Conservation (phyloP, 2,113 vertebrate genomes). For the Anarhynchus alexandrinus region DNA sequence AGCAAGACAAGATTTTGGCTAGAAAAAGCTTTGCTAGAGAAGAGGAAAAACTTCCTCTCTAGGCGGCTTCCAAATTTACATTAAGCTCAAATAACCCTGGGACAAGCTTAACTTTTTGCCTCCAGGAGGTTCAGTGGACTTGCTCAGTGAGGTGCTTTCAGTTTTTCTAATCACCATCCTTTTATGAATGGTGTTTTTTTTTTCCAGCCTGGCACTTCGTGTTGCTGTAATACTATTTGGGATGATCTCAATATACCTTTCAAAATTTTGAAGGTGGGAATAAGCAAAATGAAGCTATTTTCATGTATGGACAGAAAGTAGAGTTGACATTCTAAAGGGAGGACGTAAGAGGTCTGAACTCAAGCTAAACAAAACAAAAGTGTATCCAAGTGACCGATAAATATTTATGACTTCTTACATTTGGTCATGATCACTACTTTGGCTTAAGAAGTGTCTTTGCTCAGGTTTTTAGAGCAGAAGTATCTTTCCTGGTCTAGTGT, state of each 20-base stretch:
- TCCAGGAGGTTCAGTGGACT: background rate
- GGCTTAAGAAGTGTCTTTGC: background rate
- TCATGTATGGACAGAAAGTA: background rate
- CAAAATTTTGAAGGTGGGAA: background rate
- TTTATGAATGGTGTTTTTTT: background rate
- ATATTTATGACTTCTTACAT: conserved; percentile 26
- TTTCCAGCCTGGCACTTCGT: background rate
- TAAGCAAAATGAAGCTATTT: background rate
- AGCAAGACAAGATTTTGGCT: background rate
- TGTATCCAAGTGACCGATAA: conserved; percentile 41
- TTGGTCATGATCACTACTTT: background rate
- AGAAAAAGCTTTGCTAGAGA: background rate
- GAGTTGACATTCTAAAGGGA: background rate
- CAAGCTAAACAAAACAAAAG: conserved; percentile 16
- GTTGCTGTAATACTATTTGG: background rate
- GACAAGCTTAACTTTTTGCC: background rate
- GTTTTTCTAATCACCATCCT: background rate
- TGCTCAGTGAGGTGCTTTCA: background rate
- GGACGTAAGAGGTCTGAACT: background rate
- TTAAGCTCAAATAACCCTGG: background rate
- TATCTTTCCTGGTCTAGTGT: background rate
- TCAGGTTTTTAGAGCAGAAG: background rate
- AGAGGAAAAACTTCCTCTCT: background rate
- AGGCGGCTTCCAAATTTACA: conserved; percentile 23
- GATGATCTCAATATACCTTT: background rate